These are phyloP conservation scores for Siniperca scherzeri DNA, from an alignment of 2,797 vertebrate genomes.

Conservation along the genomic window DNA sequence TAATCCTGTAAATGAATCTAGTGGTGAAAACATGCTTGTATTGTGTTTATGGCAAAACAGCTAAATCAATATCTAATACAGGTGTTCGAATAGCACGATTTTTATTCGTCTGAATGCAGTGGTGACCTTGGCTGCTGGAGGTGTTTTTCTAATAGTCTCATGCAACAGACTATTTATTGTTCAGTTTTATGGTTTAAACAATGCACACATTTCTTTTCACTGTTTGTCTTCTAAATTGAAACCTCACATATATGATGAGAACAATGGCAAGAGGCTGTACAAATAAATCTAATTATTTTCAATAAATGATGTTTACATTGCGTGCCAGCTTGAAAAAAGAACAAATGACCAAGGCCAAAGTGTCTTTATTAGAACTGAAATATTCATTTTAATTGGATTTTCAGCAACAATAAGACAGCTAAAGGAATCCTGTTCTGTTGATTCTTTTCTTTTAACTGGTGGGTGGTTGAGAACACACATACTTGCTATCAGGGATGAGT, in stretches of 20 bases:
- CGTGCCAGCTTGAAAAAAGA: conserved; percentile 4
- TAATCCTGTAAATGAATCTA: neutral
- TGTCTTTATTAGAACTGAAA: conserved; percentile 30
- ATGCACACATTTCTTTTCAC: conserved; percentile 37
- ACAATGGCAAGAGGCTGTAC: conserved; percentile 37
- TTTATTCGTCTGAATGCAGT: conserved; percentile 39
- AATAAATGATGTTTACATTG: conserved; percentile 54
- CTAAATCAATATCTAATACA: neutral
- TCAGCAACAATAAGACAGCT: conserved; percentile 33
- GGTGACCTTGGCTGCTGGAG: conserved; percentile 60
- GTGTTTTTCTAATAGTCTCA: conserved; percentile 22
- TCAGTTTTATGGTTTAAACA: conserved; percentile 31
- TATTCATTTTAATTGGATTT: conserved; percentile 45
- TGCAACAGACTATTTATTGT: conserved; percentile 25
- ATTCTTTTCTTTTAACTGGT: conserved; percentile 13
- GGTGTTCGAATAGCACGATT: neutral
- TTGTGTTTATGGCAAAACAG: conserved; percentile 5
- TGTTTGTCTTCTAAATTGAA: conserved; percentile 53
- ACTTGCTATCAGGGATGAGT: neutral
- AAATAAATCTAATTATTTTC: conserved; percentile 61
- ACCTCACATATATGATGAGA: conserved; percentile 11
- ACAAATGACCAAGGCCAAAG: conserved; percentile 29
- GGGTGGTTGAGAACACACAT: neutral
- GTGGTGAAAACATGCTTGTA: neutral
- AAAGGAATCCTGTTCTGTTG: conserved; percentile 3